Evolutionary conservation across 2,113 vertebrate genomes (phyloP), one percentile per base, ranked within the genome.

Genomic region (Entosphenus tridentatus): DNA sequence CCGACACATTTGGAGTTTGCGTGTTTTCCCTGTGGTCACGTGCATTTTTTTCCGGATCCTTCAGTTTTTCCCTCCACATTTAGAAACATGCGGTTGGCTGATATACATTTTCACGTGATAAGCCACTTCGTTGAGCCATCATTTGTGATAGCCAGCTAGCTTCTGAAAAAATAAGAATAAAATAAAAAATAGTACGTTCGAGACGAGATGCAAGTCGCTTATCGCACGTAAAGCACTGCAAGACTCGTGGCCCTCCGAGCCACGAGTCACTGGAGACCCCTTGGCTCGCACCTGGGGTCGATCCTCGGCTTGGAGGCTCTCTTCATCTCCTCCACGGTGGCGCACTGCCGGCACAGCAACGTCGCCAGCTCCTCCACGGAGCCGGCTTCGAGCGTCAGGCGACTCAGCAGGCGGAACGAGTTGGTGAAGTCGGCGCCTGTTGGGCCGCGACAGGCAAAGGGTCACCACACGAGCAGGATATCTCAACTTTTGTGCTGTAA

Each of bases 341-440:
- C 84, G 13, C 90, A 96, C 72, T 96, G 77, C 8, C 80, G 67
- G 1, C 81, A 77, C 74, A 84, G 72, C 56, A 84, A 81, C 62
- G 77, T 77, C 12, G 76, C 81, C 17, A 80, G 8, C 4, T 65
- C 59, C 2, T 73, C 78, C 12, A 77, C 67, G 57, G 79, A 80
- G 0, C 18, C 72, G 4, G 75, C 78, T 2, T 70, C 68, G 12
- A 80, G 80, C 70, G 80, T 78, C 73, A 87, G 87, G 67, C 82
- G 80, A 76, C 85, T 87, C 74, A 98, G 80, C 72, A 81, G 77
- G 67, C 74, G 81, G 78, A 98, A 97, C 11, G 83, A 84, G 78
- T 97, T 98, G 21, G 92, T 95, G 76, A 98, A 98, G 75, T 98
- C 93, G 1, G 87, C 86, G 58, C 89, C 93, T 98, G 75, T 55